Evolutionary conservation across 2,888 invertebrate species (phyloP), one percentile per base, ranked within the genome.

Genomic region (Apamea sordens): DNA sequence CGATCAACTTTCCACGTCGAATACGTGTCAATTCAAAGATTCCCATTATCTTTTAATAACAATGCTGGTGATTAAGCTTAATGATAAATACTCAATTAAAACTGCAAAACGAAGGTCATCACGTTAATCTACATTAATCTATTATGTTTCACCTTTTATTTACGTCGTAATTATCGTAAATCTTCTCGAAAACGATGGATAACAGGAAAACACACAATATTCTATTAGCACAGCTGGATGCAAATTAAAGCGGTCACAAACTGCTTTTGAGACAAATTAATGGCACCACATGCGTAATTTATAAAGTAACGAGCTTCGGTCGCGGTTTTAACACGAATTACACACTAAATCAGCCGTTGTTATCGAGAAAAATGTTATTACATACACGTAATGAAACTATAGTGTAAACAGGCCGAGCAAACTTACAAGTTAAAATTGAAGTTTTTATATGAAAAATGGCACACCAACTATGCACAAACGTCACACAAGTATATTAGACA

Each of bases 341-440:
- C 86, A 91, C 89, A 89, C 79, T 89, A 89, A 92, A 93, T 92
- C 85, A 79, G 84, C 79, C 89, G 87, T 87, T 80, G 85, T 82
- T 89, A 90, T 87, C 90, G 65, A 80, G 79, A 85, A 89, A 87
- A 89, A 89, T 82, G 83, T 81, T 86, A 83, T 83, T 84, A 89
- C 89, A 89, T 81, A 83, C 77, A 83, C 80, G 77, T 85, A 83
- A 86, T 77, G 80, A 83, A 88, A 81, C 67, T 87, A 86, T 44
- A 90, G 56, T 87, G 87, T 88, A 89, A 87, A 87, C 86, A 90
- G 83, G 74, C 77, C 69, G 73, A 83, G 15, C 61, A 11, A 69
- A 77, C 77, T 79, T 85, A 69, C 15, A 61, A 75, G 28, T 47
- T 47, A 73, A 73, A 67, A 82, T 18, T 36, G 11, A 15, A 69